Evolutionary conservation across 2,797 vertebrate species (phyloP).

Genomic region (Phoeniculus purpureus): DNA sequence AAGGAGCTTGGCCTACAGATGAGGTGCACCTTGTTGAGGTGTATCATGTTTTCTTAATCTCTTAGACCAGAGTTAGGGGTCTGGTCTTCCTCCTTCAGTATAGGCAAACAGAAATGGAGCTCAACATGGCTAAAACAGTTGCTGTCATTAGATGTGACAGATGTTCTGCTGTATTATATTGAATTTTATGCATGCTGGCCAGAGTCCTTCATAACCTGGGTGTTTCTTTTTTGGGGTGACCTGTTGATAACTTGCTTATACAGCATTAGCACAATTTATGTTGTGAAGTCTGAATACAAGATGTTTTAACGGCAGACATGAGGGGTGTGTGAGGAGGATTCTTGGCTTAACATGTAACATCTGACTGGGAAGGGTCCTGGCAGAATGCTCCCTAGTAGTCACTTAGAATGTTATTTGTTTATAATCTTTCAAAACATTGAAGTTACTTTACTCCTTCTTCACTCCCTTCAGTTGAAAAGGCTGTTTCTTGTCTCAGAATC

Average conservation of each 20-base stretch:
- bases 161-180: not conserved
- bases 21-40: not conserved
- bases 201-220: not conserved
- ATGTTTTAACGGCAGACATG: not conserved
- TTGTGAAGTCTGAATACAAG: not conserved
- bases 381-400: not conserved
- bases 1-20: not conserved
- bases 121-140: not conserved
- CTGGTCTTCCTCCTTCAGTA: not conserved
- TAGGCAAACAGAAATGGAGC: not conserved
- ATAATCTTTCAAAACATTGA: not conserved
- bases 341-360: slow-evolving; percentile 15
- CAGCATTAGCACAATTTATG: not conserved
- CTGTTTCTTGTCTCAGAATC: slow-evolving; percentile 5
- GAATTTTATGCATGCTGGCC: not conserved
- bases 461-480: not conserved
- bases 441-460: not conserved
- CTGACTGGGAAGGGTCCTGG: slow-evolving; percentile 18
- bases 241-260: slow-evolving; percentile 16
- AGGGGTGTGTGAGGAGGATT: not conserved
- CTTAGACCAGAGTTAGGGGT: not conserved
- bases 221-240: not conserved
- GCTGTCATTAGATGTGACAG: not conserved
- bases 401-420: slow-evolving; percentile 13
- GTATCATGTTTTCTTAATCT: not conserved